These are phyloP conservation scores for Troides helena DNA, from an alignment of 2,888 invertebrate species.

Conservation along the genomic window DNA sequence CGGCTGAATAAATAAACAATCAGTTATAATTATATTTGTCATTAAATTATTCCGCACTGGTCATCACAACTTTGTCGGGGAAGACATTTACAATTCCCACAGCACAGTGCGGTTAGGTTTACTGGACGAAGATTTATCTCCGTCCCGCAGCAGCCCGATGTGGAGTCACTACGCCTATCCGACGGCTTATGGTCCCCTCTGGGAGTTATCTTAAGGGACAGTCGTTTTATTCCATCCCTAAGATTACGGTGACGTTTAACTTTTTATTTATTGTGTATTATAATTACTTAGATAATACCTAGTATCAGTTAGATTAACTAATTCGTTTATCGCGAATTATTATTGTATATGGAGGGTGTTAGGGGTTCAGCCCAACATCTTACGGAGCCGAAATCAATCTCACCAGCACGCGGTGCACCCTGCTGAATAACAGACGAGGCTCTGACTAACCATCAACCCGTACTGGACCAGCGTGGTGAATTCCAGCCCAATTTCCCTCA, in stretches of 20 bases:
- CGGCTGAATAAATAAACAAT: too few relatives aligned
- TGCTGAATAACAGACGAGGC: too few relatives aligned
- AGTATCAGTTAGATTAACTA: too few relatives aligned
- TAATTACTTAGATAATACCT: too few relatives aligned
- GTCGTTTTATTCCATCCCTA: constrained; percentile 14
- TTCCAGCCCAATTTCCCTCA: too few relatives aligned
- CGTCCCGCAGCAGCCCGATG: constrained; percentile 8
- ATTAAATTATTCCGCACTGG: constrained; percentile 4
- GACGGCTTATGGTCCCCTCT: constrained; percentile 22
- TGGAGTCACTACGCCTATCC: constrained; percentile 17
- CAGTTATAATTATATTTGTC: background rate
- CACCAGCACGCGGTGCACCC: too few relatives aligned
- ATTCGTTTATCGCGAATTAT: too few relatives aligned
- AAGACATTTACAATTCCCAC: constrained; percentile 17
- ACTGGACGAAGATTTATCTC: constrained; percentile 26
- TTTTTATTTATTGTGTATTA: background rate
- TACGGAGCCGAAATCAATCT: too few relatives aligned
- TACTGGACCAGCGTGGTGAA: too few relatives aligned
- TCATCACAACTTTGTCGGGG: constrained; percentile 3
- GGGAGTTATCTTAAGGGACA: constrained; percentile 20
- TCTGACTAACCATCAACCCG: too few relatives aligned
- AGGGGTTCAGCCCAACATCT: too few relatives aligned
- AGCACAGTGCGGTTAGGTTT: constrained; percentile 22
- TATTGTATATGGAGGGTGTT: too few relatives aligned
- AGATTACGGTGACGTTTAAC: constrained; percentile 1